Conservation (phyloP, 2,113 vertebrate genomes). For the Cebus imitator region DNA sequence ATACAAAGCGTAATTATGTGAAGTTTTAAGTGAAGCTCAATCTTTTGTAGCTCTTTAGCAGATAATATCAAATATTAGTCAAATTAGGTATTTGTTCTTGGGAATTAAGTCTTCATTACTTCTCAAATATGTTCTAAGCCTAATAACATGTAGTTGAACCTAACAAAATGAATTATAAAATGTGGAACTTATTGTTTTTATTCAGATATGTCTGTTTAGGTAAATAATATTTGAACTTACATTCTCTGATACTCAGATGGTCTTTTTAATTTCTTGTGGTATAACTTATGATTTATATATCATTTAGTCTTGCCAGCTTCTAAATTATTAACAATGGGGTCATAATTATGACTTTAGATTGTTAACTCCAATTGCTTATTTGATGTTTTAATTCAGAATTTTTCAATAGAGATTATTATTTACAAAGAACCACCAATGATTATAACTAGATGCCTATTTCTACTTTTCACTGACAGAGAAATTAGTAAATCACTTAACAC, state of each 20-base stretch:
- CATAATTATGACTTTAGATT: not conserved
- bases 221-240: not conserved
- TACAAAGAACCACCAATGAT: not conserved
- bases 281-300: not conserved
- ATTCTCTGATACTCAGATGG: not conserved
- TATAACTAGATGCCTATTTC: not conserved
- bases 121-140: not conserved
- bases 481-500: not conserved
- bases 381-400: not conserved
- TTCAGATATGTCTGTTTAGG: not conserved
- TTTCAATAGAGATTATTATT: not conserved
- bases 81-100: not conserved
- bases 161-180: not conserved
- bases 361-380: not conserved
- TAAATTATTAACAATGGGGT: not conserved
- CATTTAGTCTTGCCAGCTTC: not conserved
- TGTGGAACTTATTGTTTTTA: not conserved
- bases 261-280: not conserved
- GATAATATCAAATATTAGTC: not conserved
- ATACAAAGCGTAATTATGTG: not conserved
- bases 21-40: not conserved
- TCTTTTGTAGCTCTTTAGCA: not conserved
- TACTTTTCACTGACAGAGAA: not conserved
- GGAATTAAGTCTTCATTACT: not conserved
- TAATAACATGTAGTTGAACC: not conserved